These are phyloP conservation scores for Drosophila cognata DNA, from an alignment of 2,888 invertebrate species.

Conservation along the genomic window DNA sequence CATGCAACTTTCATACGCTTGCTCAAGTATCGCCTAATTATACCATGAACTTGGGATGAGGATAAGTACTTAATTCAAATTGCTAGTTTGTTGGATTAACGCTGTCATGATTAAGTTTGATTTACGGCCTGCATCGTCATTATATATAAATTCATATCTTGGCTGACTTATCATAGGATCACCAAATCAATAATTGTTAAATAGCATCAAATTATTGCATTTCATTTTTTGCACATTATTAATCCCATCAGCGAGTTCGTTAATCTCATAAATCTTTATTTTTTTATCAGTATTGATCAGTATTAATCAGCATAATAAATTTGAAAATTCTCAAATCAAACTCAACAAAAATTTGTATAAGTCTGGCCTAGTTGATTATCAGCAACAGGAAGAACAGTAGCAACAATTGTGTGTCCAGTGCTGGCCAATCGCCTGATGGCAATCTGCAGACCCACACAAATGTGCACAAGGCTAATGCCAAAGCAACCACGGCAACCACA, in stretches of 20 bases:
- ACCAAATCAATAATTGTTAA: background rate
- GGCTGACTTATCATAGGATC: background rate
- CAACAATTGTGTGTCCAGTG: slow-evolving; percentile 44
- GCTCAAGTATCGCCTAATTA: background rate
- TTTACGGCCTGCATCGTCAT: background rate
- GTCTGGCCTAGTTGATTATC: background rate
- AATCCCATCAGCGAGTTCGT: background rate
- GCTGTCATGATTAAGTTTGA: background rate
- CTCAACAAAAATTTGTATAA: background rate
- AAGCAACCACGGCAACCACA: slow-evolving; percentile 2
- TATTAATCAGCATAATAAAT: background rate
- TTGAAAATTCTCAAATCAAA: background rate
- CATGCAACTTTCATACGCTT: background rate
- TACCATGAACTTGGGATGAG: background rate
- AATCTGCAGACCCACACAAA: slow-evolving; percentile 39
- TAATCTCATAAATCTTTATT: background rate
- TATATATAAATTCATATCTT: background rate
- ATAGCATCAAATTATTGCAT: background rate
- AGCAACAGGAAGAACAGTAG: slow-evolving; percentile 10
- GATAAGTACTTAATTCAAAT: background rate
- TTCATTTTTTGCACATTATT: background rate
- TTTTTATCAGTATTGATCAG: background rate
- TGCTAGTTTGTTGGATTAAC: background rate
- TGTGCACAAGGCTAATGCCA: slow-evolving; percentile 6
- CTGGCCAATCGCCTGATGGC: slow-evolving; percentile 24